Base-by-base conservation (phyloP, 2,113 vertebrate species). In the Myiagra hebetior region DNA sequence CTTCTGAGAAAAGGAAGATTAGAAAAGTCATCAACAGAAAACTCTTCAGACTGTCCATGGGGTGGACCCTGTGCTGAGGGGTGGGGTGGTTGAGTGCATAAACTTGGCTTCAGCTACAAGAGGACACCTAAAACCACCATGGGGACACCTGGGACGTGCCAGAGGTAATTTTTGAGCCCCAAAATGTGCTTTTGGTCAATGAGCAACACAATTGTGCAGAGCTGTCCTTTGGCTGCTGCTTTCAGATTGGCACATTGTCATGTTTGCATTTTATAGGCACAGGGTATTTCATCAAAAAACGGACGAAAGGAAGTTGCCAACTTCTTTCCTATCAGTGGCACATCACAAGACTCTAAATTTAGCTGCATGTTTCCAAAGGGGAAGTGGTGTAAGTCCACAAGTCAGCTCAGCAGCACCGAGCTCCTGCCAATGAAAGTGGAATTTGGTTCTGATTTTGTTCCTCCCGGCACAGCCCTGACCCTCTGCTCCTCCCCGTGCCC, bases 161-260 rank as follows among this genome's bases (percentile, higher is more conserved):
- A 13, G 27, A 35, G 28, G 23, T 16, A 2, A 27, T 8, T 50
- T 63, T 1, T 47, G 27, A 76, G 8, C 62, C 35, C 44, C 7
- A 15, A 24, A 50, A 42, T 20, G 41, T 2, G 2, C 5, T 3
- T 64, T 56, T 64, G 49, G 7, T 39, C 42, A 8, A 12, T 2
- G 35, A 62, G 2, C 1, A 16, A 5, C 8, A 1, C 1, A 1
- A 16, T 2, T 11, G 6, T 39, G 41, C 68, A 5, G 22, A 37
- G 62, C 65, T 75, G 20, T 11, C 46, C 88, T 15, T 3, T 55
- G 65, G n/a, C 28, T 72, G 2, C 69, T 70, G 55, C 33, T 53
- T 60, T 63, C 78, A 52, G 20, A 37, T 9, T 23, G 14, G 26
- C 20, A 33, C 21, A 8, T 13, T 21, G 41, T 47, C 11, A 0